These are phyloP conservation scores for Plectropomus leopardus DNA, from an alignment of 2,113 vertebrate species.

Conservation along the genomic window DNA sequence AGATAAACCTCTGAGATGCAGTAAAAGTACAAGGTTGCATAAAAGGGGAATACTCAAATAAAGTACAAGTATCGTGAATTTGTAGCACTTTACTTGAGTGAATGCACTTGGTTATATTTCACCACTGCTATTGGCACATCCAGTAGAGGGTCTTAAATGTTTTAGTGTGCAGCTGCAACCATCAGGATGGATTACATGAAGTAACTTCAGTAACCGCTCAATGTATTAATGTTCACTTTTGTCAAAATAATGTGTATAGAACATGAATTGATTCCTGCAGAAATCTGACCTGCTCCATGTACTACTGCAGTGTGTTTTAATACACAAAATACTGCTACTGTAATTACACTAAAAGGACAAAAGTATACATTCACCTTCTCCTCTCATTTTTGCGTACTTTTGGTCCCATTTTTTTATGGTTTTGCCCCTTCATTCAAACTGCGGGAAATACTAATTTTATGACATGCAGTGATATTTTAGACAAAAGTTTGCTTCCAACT, in stretches of 20 bases:
- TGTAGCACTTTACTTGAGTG: too few relatives aligned
- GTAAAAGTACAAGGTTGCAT: too few relatives aligned
- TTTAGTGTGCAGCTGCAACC: slow-evolving; percentile 13
- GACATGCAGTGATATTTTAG: background rate
- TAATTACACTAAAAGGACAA: background rate
- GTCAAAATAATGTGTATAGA: slow-evolving; percentile 1
- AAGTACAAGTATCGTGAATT: too few relatives aligned
- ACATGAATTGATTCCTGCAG: slow-evolving; percentile 4
- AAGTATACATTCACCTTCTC: background rate
- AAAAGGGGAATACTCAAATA: too few relatives aligned
- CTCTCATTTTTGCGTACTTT: too few relatives aligned
- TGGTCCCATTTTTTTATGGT: too few relatives aligned
- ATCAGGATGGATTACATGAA: background rate
- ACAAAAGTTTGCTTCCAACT: background rate
- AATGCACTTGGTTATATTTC: too few relatives aligned
- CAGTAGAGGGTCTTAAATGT: background rate
- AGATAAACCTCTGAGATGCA: too few relatives aligned
- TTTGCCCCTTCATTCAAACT: too few relatives aligned
- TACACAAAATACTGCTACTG: background rate
- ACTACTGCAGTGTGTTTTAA: background rate
- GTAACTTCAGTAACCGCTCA: background rate
- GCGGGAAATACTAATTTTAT: background rate
- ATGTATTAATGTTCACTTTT: background rate
- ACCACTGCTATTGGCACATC: background rate
- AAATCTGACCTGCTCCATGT: background rate